These are phyloP conservation scores for Cardinalis cardinalis DNA, from an alignment of 2,113 vertebrate genomes.

Conservation along the genomic window DNA sequence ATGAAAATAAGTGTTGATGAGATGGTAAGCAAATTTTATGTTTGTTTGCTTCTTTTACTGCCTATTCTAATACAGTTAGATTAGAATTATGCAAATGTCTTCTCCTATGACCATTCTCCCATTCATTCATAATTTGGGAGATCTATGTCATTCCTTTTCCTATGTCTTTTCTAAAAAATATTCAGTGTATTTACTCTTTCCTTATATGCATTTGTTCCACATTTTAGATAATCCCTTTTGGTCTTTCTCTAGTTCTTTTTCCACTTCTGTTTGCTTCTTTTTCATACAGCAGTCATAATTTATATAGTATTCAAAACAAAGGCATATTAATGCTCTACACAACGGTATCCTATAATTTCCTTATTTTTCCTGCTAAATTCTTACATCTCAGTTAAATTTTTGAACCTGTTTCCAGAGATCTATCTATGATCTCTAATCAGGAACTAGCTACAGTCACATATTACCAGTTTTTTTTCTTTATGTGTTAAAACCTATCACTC, in stretches of 20 bases:
- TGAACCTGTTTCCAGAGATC: background rate
- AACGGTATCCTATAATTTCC: background rate
- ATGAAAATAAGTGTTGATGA: background rate
- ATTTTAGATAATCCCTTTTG: background rate
- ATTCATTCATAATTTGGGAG: background rate
- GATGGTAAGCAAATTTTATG: background rate
- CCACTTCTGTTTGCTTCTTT: background rate
- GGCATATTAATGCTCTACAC: fast-evolving
- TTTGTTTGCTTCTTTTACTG: background rate
- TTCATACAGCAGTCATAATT: background rate
- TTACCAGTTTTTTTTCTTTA: background rate
- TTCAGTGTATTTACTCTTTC: background rate
- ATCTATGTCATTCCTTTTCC: background rate
- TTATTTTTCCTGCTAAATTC: background rate
- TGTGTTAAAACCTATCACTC: background rate
- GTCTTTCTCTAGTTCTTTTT: background rate
- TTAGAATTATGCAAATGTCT: background rate
- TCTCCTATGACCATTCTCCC: background rate
- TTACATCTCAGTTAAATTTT: background rate
- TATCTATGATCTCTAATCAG: background rate
- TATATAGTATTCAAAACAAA: background rate
- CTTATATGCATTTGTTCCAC: background rate
- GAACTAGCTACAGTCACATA: background rate
- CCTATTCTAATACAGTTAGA: background rate
- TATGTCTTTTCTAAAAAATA: background rate